Conservation (phyloP, 1,140 invertebrate genomes). For the Pseudomyrmex pallidus region DNA sequence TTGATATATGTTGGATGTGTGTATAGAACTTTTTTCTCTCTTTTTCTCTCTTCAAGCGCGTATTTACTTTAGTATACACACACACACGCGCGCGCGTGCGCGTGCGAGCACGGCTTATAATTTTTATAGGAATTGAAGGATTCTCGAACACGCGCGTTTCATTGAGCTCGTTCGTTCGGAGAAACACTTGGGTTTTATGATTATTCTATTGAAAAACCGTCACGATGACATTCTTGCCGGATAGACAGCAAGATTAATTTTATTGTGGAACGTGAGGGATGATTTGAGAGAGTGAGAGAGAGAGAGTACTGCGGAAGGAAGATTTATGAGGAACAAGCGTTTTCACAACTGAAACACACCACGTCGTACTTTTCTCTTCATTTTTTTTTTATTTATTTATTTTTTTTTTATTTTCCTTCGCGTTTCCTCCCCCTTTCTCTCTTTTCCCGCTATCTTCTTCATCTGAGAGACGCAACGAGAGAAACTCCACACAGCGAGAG, state of each 20-base stretch:
- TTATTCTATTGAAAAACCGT: slow-evolving; percentile 54
- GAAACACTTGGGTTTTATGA: slow-evolving; percentile 11
- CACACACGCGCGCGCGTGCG: too few relatives aligned
- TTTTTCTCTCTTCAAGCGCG: background rate
- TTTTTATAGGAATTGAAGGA: background rate
- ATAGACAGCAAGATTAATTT: slow-evolving; percentile 59
- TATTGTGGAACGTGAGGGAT: slow-evolving; percentile 57
- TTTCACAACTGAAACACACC: slow-evolving; percentile 57
- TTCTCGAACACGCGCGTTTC: background rate
- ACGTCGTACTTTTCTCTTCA: background rate
- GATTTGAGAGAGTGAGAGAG: slow-evolving; percentile 39
- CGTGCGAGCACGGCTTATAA: background rate
- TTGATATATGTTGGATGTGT: slow-evolving; percentile 14
- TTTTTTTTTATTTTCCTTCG: slow-evolving; percentile 34
- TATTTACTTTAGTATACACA: background rate
- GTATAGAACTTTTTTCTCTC: background rate
- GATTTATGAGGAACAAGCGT: slow-evolving; percentile 63
- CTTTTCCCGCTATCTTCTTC: slow-evolving; percentile 42
- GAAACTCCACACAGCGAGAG: slow-evolving; percentile 36
- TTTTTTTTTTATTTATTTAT: slow-evolving; percentile 20
- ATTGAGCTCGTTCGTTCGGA: slow-evolving; percentile 4
- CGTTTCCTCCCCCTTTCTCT: slow-evolving; percentile 2
- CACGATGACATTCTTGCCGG: slow-evolving; percentile 36
- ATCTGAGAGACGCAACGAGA: slow-evolving; percentile 43
- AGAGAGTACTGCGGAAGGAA: slow-evolving; percentile 43